Evolutionary conservation across 2,888 invertebrate genomes (phyloP), one percentile per base, ranked within the genome.

Genomic region (Noctua fimbriata): DNA sequence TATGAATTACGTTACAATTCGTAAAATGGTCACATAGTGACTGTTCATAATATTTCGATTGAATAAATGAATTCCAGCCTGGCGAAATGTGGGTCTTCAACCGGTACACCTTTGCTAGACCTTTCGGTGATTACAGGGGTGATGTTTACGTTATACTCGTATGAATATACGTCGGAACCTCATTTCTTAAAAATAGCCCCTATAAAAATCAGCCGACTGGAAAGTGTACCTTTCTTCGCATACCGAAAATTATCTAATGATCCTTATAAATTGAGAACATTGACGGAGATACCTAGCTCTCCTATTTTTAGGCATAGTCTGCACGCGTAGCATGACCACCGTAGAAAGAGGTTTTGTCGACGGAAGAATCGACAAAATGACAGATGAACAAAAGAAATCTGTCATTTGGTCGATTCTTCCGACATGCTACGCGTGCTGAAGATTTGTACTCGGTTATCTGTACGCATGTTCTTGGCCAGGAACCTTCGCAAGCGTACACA

Each of bases 111-210:
- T 18, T 32, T 32, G 18, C 32, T 7, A 18, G 7, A 28, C 7
- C 60, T 18, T 16, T 16, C 28, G 7, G 16, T 28, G 7, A 16
- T 28, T 7, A 60, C 12, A 55, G 10, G 2, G 1, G 6, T 16
- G 60, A 28, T 28, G 28, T 60, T 21, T 28, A 60, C 28, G 28
- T 18, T 28, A 60, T 60, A 60, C 60, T 32, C 28, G n/a, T 44
- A 66, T 44, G 18, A 28, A 55, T 63, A 36, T 14, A 16, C 18
- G 44, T 55, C 36, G 28, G 24, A 80, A 52, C 32, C 79, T 10
- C 52, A 24, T 67, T 55, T 79, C 79, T 60, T 80, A 79, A 69
- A 80, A 80, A 80, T 79, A 84, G 52, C 41, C 24, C 21, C 32
- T 2, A 60, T 80, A 52, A 69, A 79, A 80, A 52, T 24, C 84